Conservation (phyloP, 2,113 vertebrate genomes). For the Neodontobutis hainanensis region DNA sequence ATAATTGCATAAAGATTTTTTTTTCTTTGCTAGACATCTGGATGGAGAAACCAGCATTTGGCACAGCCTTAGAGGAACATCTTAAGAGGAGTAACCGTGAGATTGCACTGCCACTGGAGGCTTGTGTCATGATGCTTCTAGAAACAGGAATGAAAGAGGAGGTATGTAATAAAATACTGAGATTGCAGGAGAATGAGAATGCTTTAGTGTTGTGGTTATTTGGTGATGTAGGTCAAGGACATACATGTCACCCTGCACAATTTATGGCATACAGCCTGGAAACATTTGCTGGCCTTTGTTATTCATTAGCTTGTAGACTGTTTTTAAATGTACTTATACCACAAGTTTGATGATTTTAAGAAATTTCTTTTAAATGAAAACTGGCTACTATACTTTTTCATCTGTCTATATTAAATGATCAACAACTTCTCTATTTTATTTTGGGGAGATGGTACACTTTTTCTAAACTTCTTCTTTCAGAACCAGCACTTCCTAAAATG, state of each 20-base stretch:
- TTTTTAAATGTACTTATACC: constrained; percentile 36
- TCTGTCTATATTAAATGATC: constrained; percentile 30
- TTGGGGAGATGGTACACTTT: background rate
- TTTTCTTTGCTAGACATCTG: constrained; percentile 84
- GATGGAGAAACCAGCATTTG: constrained; percentile 95
- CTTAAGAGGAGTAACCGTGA: constrained; percentile 91
- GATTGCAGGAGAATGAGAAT: no score
- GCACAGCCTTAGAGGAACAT: constrained; percentile 91
- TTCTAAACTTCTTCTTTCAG: constrained; percentile 50
- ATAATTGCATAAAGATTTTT: background rate
- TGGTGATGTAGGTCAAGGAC: constrained; percentile 15
- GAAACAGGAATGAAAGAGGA: constrained; percentile 98
- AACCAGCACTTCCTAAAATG: constrained; percentile 28
- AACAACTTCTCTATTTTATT: constrained; percentile 20
- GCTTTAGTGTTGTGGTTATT: constrained; percentile 20
- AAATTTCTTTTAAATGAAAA: constrained; percentile 15
- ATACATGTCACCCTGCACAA: no score
- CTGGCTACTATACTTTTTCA: constrained; percentile 19
- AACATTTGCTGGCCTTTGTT: constrained; percentile 63
- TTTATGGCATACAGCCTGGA: constrained; percentile 29
- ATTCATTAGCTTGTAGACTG: constrained; percentile 41
- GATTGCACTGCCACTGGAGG: constrained; percentile 92
- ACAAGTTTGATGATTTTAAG: no score
- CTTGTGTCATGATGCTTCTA: constrained; percentile 97
- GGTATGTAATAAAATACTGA: constrained; percentile 67